A percentile compares a stretch with the other conserved stretches of the same genome.
These are phyloP conservation scores for Natator depressus DNA, from an alignment of 2,113 vertebrate species.

Conservation along the genomic window DNA sequence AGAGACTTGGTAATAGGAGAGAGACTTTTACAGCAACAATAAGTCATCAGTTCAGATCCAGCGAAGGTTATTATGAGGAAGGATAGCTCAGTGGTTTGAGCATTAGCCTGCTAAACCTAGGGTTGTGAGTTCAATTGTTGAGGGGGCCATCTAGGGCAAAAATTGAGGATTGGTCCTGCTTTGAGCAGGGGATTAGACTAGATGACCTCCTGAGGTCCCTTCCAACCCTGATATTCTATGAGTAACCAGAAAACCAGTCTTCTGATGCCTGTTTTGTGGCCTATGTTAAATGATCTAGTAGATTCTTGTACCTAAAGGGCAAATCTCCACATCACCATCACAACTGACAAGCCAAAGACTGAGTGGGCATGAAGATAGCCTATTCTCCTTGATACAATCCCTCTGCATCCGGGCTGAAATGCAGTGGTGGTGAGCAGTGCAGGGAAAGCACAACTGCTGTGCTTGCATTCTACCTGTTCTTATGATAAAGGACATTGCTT, in stretches of 20 bases:
- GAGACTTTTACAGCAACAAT: too few species aligned
- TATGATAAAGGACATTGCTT: not conserved
- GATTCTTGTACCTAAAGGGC: not conserved
- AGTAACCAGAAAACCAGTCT: not conserved
- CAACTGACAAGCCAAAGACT: not conserved
- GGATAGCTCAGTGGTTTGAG: too few species aligned
- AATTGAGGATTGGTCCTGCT: too few species aligned
- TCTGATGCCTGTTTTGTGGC: not conserved
- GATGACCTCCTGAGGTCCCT: too few species aligned
- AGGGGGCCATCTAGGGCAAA: too few species aligned
- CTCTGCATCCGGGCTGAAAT: not conserved
- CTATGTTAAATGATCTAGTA: not conserved
- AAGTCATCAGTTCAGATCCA: not conserved
- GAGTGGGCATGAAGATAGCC: rapidly evolving
- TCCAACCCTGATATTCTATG: too few species aligned
- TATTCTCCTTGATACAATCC: not conserved
- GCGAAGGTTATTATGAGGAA: too few species aligned
- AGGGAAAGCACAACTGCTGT: not conserved
- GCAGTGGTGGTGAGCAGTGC: not conserved
- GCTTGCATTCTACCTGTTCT: not conserved
- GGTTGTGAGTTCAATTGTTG: too few species aligned
- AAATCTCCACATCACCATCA: not conserved
- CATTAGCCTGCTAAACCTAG: too few species aligned
- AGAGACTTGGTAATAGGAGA: not conserved
- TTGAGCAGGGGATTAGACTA: too few species aligned